These are phyloP conservation scores for Drosophila mimica DNA, from an alignment of 2,888 invertebrate genomes.

Conservation along the genomic window DNA sequence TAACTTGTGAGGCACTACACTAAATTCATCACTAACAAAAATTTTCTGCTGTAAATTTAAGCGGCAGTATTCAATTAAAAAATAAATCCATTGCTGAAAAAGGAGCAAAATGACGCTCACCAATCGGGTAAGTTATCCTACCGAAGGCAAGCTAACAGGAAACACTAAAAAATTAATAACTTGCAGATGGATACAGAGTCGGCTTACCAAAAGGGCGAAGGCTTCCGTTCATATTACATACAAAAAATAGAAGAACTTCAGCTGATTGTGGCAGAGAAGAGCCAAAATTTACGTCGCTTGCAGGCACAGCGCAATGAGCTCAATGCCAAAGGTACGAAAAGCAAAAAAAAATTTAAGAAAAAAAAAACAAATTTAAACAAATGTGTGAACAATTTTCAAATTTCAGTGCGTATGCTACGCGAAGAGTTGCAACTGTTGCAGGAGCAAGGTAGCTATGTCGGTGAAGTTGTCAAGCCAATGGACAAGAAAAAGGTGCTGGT, in stretches of 20 bases:
- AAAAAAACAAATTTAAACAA: neutral
- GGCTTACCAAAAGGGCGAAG: conserved; percentile 87
- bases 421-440: conserved; percentile 98
- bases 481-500: conserved; percentile 99
- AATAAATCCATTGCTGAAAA: neutral
- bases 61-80: neutral
- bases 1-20: neutral
- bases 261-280: conserved; percentile 97
- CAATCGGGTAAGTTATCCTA: conserved; percentile 72
- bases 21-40: neutral
- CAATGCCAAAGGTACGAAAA: conserved; percentile 94
- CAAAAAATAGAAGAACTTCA: conserved; percentile 99
- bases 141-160: neutral
- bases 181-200: conserved; percentile 83
- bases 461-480: conserved; percentile 99
- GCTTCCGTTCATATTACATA: conserved; percentile 97
- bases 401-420: conserved; percentile 96
- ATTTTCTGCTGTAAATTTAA: neutral
- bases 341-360: neutral
- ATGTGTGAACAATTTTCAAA: neutral
- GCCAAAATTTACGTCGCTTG: conserved; percentile 97
- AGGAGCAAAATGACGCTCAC: conserved; percentile 78
- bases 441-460: conserved; percentile 99
- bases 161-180: neutral
- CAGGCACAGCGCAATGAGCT: conserved; percentile 99